Conservation (phyloP, 2,797 vertebrate species). For the Clarias pachynema region DNA sequence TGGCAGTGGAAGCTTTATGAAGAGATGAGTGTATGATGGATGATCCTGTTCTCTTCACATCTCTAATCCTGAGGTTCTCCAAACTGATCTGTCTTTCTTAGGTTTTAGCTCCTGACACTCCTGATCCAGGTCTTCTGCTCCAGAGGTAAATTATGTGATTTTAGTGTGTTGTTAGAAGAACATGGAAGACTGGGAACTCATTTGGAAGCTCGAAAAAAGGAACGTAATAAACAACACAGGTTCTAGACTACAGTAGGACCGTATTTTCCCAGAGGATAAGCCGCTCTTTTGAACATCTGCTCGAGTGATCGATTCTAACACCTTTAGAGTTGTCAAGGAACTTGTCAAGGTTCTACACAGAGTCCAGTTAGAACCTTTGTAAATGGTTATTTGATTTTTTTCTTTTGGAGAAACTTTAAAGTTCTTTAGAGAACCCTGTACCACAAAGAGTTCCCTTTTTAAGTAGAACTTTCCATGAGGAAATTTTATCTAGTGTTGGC, state of each 20-base stretch:
- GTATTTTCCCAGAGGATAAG: neutral
- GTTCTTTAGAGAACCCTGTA: neutral
- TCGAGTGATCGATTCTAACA: neutral
- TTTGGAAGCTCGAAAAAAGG: conserved; percentile 4
- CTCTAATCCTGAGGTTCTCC: conserved; percentile 10
- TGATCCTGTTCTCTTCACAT: neutral
- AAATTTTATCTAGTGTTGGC: too few species aligned
- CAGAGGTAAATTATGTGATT: neutral
- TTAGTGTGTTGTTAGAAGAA: neutral
- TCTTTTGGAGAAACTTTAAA: neutral
- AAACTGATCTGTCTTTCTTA: neutral
- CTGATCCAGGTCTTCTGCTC: neutral
- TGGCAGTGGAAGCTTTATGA: conserved; percentile 41
- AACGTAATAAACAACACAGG: neutral
- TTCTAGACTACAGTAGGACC: neutral
- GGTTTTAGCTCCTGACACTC: neutral
- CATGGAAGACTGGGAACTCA: conserved; percentile 1
- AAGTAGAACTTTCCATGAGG: neutral
- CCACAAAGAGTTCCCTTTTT: neutral
- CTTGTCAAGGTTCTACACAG: neutral
- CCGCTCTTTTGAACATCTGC: neutral
- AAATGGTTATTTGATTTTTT: neutral
- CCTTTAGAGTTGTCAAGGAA: neutral
- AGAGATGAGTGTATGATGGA: conserved; percentile 15
- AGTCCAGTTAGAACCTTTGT: neutral